Percentiles rank a stretch among this genome's conserved stretches.
These are phyloP conservation scores for Scotopteryx bipunctaria DNA, from an alignment of 2,888 invertebrate genomes.

Conservation along the genomic window DNA sequence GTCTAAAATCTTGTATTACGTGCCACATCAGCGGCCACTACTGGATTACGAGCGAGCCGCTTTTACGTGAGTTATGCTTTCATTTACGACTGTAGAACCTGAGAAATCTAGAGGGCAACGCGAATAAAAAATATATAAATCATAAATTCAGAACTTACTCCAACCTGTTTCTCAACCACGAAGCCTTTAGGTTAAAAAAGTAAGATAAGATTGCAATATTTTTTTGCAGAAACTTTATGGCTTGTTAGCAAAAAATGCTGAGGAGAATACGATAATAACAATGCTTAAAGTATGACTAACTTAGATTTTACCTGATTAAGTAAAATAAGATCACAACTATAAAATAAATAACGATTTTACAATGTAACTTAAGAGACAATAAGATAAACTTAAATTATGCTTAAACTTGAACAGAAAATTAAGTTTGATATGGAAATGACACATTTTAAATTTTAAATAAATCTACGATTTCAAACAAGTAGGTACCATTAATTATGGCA, in stretches of 20 bases:
- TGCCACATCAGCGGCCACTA: slow-evolving; percentile 67
- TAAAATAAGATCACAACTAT: slow-evolving; percentile 30
- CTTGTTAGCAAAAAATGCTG: slow-evolving; percentile 25
- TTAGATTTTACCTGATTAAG: slow-evolving; percentile 36
- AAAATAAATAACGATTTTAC: slow-evolving; percentile 33
- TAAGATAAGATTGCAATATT: slow-evolving; percentile 25
- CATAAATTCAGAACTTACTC: slow-evolving; percentile 16
- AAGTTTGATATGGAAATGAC: slow-evolving; percentile 40
- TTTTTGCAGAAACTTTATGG: slow-evolving; percentile 28
- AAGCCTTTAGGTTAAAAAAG: slow-evolving; percentile 4
- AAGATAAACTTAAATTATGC: slow-evolving; percentile 31
- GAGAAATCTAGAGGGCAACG: slow-evolving; percentile 32
- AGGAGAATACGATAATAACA: slow-evolving; percentile 28
- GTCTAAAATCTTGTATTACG: slow-evolving; percentile 67
- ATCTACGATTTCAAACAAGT: slow-evolving; percentile 56
- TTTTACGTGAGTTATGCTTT: slow-evolving; percentile 64
- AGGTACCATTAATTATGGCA: slow-evolving; percentile 66
- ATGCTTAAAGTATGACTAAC: slow-evolving; percentile 35
- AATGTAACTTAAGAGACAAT: too few species aligned
- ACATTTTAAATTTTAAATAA: slow-evolving; percentile 51
- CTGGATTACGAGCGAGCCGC: slow-evolving; percentile 63
- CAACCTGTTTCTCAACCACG: slow-evolving; percentile 7
- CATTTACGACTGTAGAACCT: slow-evolving; percentile 60
- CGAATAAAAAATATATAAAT: slow-evolving; percentile 32
- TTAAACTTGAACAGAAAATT: slow-evolving; percentile 22